Evolutionary conservation across 2,888 invertebrate genomes (phyloP), one percentile per base, ranked within the genome.

Genomic region (Hartigia nigra): DNA sequence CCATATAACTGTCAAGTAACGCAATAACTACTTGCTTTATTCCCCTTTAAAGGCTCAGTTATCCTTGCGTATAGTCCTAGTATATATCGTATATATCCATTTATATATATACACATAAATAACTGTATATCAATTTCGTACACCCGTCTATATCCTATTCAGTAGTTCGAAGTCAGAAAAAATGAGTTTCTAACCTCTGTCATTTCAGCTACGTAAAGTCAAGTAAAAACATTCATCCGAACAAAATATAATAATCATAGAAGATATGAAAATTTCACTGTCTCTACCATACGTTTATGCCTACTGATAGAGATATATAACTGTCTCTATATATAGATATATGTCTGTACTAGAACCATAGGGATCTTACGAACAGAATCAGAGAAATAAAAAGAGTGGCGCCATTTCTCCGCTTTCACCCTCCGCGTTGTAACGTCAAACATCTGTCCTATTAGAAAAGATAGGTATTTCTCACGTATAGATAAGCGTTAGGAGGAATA

Each of bases 381-480:
- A 55, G 5, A 55, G 55, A 55, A 55, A 23, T 55, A 23, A 55
- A 55, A 23, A 55, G 55, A 55, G 78, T 75, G 76, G 70, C 23
- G 39, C 77, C 77, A 78, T 23, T 55, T 39, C 74, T 69, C 39
- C 78, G 85, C 85, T 85, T 85, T 85, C 84, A 85, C 82, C 84
- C 84, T 81, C 76, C 78, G 78, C 79, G 78, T 78, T 23, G 23
- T 23, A 55, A 55, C 81, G 75, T 81, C 82, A 74, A 77, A 12
- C 75, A 78, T 31, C 74, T 77, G 81, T 70, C 78, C 74, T 79
- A 23, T 23, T 55, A 55, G 55, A 55, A 55, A 55, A 9, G 5
- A 9, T 23, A 55, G 5, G 55, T 55, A 55, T 14, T 55, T 55
- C 55, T 23, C 23, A 5, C 55, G 23, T 14, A 55, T 55, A 55